Evolutionary conservation across 2,888 invertebrate genomes (phyloP), one percentile per base, ranked within the genome.

Genomic region (Brachylomia viminalis): DNA sequence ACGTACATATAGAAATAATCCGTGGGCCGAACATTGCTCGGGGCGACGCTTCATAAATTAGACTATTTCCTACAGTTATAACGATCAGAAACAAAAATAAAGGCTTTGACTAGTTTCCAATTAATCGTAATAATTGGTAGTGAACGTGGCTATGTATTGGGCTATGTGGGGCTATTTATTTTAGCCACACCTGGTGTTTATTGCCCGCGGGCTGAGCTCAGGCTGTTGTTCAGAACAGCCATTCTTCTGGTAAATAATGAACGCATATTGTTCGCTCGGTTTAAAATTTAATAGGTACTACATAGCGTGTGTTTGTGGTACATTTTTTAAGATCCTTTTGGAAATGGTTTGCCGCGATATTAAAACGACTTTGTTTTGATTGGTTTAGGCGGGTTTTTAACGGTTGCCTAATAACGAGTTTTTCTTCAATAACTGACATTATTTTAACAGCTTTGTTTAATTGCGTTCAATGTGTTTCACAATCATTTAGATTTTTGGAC

Each of bases 61-160:
- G 80, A 85, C 83, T 88, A 87, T 87, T 87, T 84, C 88, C 82
- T 86, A 85, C 82, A 83, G 87, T 88, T 90, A 90, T 91, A 92
- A 91, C 88, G 89, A 91, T 89, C 87, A 87, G 89, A 91, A 91
- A 92, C 88, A 90, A 91, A 92, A 92, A 91, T 89, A 89, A 90
- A 91, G 83, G 87, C 89, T 78, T 76, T 91, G 91, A 91, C 92
- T 90, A 91, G 90, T 90, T 90, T 90, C 89, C 93, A 93, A 94
- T 94, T 93, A 94, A 93, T 92, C 90, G 91, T 92, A 91, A 93
- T 94, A 93, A 93, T 94, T 93, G 92, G 92, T 92, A 90, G 89
- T 90, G 90, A 91, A 89, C 85, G 87, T 89, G 87, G 87, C 85
- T 89, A 81, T 87, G 80, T 91, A 87, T 89, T 90, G 84, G 87